phyloP scores from a whole-genome alignment of 1,140 invertebrate genomes.

The Aphidius gifuensis region DNA sequence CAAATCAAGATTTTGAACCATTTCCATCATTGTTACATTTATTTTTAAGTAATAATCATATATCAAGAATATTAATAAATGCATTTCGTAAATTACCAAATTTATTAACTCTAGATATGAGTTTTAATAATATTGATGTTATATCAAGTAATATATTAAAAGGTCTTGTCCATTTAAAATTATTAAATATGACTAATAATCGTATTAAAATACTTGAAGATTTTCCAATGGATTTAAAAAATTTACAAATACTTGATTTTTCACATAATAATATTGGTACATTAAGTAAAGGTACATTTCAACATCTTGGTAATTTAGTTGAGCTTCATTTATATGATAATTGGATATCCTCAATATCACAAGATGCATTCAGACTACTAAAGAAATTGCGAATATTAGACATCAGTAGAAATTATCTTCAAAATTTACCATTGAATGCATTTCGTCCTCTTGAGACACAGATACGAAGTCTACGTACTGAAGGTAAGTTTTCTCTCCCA shows the following conservation, averaged over 20 bases:
- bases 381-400: constrained; percentile 78
- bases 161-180: constrained; percentile 68
- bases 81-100: constrained; percentile 77
- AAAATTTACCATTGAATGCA: constrained; percentile 74
- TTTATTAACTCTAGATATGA: constrained; percentile 77
- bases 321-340: constrained; percentile 80
- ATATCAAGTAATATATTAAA: constrained; percentile 80
- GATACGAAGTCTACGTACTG: constrained; percentile 69
- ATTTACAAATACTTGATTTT: constrained; percentile 75
- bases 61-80: constrained; percentile 77
- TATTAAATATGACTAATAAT: constrained; percentile 82
- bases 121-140: constrained; percentile 78
- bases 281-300: constrained; percentile 73
- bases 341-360: constrained; percentile 73
- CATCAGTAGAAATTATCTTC: constrained; percentile 80
- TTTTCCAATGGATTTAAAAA: constrained; percentile 74
- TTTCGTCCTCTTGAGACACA: constrained; percentile 76
- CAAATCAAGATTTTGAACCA: constrained; percentile 83
- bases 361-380: constrained; percentile 73
- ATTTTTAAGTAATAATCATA: constrained; percentile 72
- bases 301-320: constrained; percentile 68
- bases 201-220: constrained; percentile 77
- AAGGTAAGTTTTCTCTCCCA: constrained; percentile 61
- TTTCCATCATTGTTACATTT: constrained; percentile 76
- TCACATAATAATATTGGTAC: constrained; percentile 79